Base-by-base conservation (phyloP, 2,888 invertebrate genomes). In the Drosophila birchii region DNA sequence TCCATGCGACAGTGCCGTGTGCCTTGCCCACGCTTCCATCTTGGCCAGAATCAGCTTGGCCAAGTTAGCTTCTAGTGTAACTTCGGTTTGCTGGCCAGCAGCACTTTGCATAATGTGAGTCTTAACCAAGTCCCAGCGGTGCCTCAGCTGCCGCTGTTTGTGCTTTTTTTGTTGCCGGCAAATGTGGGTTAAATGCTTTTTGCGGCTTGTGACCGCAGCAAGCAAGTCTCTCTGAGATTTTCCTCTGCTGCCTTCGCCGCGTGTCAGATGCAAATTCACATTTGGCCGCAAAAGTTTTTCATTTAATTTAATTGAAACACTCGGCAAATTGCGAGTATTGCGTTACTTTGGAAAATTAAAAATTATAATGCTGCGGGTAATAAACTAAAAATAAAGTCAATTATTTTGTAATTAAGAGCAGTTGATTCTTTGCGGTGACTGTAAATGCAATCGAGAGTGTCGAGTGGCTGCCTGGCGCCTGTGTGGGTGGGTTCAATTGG, bases 111-210 rank as follows among this genome's bases (percentile, higher is more conserved):
- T 77, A 80, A 79, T 77, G 75, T 51, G 51, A 79, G 29, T 47
- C 47, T 47, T 47, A 72, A 47, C 69, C 44, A 87, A 75, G 79
- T 85, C 76, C 58, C 59, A 36, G 67, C 38, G 51, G 58, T 66
- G 51, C 45, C 61, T 55, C 34, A 20, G 51, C 51, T 38, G 47
- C 43, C 29, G 53, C 34, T 18, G 20, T 47, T 38, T 29, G 43
- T 29, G 32, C n/a, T 45, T 26, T 63, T 26, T 45, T 63, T 72
- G 56, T 49, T 64, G 23, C 57, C 43, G 61, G 57, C 77, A 76
- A 85, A 86, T 89, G 89, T 90, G 90, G 86, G 86, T 89, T 86
- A 86, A 86, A 86, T 84, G 88, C 76, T 84, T 88, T 88, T 78
- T 88, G 90, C 55, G 87, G 90, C 78, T 75, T 70, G 63, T 70